Evolutionary conservation across 1,140 invertebrate genomes (phyloP).

Genomic region (Psilanteris sp.): DNA sequence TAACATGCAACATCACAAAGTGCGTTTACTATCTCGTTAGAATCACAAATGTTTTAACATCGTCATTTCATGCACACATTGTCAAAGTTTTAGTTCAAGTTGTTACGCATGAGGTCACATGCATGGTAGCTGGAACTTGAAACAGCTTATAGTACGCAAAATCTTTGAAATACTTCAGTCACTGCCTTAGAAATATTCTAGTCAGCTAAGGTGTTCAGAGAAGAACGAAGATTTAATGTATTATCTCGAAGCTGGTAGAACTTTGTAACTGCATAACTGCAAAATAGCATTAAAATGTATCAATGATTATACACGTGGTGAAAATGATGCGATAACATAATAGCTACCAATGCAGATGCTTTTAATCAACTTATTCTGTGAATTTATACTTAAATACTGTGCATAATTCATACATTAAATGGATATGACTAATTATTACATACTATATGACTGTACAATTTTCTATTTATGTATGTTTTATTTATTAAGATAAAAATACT

Average conservation of each 20-base stretch:
- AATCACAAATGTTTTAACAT: conserved; percentile 64
- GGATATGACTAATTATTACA: too few relatives aligned
- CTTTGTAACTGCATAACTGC: conserved; percentile 62
- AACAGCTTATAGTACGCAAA: conserved; percentile 53
- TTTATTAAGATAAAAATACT: too few relatives aligned
- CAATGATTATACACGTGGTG: conserved; percentile 49
- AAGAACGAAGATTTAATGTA: conserved; percentile 53
- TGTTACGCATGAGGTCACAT: conserved; percentile 64
- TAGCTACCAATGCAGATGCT: conserved; percentile 48
- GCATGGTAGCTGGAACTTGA: conserved; percentile 50
- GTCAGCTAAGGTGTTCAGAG: conserved; percentile 53
- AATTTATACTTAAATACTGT: conserved; percentile 53
- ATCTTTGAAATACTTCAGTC: conserved; percentile 58
- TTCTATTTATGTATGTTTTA: too few relatives aligned
- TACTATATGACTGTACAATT: too few relatives aligned
- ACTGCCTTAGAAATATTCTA: conserved; percentile 55
- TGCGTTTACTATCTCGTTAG: conserved; percentile 59
- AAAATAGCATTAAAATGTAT: conserved; percentile 58
- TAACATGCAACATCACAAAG: conserved; percentile 44
- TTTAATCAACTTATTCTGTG: conserved; percentile 52
- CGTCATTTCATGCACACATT: conserved; percentile 54
- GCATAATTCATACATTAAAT: conserved; percentile 32
- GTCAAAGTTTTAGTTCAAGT: conserved; percentile 60
- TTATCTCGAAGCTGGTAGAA: conserved; percentile 60
- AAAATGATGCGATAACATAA: conserved; percentile 43